Evolutionary conservation across 2,113 vertebrate genomes (phyloP), one percentile per base, ranked within the genome.

Genomic region (Oryzias javanicus): DNA sequence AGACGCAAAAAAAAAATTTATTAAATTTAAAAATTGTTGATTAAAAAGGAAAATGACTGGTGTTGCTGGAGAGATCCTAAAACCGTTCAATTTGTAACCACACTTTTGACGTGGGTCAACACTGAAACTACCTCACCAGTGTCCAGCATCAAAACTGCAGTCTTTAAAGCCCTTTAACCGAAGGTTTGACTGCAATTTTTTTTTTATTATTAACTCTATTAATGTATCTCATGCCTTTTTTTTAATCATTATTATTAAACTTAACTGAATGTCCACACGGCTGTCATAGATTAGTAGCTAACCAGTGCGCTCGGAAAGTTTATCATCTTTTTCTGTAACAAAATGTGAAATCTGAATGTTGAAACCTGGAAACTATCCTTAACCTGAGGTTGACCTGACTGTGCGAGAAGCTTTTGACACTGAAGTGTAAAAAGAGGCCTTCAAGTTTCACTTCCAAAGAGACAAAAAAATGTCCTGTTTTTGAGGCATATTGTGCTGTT

Each of bases 401-500:
- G 29, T 8, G 6, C 29, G 10, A 2, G 10, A 8, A 35, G 29
- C 6, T 8, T 1, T 35, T 8, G 1, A 35, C 35, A 35, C 35
- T 3, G 17, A 46, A 1, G 49, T 47, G 22, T 44, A 6, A 44
- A 51, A 40, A 61, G 78, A 77, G 75, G 81, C 74, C 76, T 82
- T 82, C 58, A 70, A 55, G 7, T 60, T 60, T 24, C 14, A 55
- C 74, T 64, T 70, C 61, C 60, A 64, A 70, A 56, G 72, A 81
- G 42, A 58, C 53, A 58, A 25, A 6, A n/a, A 61, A 72, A 24
- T 4, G 64, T 60, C 68, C 65, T 22, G 50, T 49, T 71, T 60
- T 72, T 55, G 50, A 47, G 56, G 2, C 16, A 16, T 5, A n/a
- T 46, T 45, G 42, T 45, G 14, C 17, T 5, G 14, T 18, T 16